Evolutionary conservation across 2,113 vertebrate species (phyloP), one percentile per base, ranked within the genome.

Genomic region (Phycodurus eques): DNA sequence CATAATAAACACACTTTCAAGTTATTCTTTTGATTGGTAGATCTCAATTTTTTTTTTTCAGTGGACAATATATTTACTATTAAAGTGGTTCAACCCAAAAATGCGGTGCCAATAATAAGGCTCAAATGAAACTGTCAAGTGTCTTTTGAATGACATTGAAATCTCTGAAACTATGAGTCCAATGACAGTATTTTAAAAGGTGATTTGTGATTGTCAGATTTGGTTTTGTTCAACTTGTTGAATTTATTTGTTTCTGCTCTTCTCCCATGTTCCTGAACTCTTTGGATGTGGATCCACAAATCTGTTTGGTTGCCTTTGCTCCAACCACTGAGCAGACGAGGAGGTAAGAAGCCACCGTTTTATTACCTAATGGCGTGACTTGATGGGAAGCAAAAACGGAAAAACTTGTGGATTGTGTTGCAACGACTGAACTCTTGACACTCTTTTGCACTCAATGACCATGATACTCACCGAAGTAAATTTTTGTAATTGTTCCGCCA

Each of bases 271-370:
- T 54, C 64, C 49, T 42, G 67, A 43, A 39, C 47, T 64, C 49
- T 68, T n/a, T 73, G 75, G 81, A 73, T 81, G 71, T 67, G 75
- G 67, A 56, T 72, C 77, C 68, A 72, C 70, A 65, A 76, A 78
- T 64, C 3, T 35, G 35, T 51, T 6, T 44, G 70, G 27, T 44
- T 64, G 61, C 47, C 60, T 54, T 47, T 76, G 59, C 54, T 73
- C 70, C 71, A 13, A 68, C 66, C 7, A 46, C 72, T 57, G 65
- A 71, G 60, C 89, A 92, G 93, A 94, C 13, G 91, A 94, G 68
- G 92, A 94, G 93, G 93, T 94, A 93, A 92, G 91, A 85, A 71
- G 68, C 74, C 56, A 43, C 66, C 71, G 1, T 56, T 11, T 22
- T 8, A 19, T 7, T 12, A 27, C 27, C 11, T 31, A 54, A 33